Evolutionary conservation across 2,797 vertebrate genomes (phyloP).

Genomic region (Todus mexicanus): DNA sequence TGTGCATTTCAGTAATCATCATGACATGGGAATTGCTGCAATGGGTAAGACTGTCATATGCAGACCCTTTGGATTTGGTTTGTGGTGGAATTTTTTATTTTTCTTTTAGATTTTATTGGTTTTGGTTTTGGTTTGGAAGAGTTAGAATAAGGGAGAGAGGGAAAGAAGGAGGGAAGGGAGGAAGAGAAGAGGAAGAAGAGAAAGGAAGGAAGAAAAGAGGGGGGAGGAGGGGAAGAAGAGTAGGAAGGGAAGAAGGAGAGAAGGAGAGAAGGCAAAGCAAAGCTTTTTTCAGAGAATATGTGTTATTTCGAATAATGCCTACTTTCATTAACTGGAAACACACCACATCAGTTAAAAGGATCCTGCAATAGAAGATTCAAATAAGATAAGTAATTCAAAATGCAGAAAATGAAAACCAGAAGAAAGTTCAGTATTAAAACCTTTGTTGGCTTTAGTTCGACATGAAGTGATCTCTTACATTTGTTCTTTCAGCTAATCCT

Average conservation of each 20-base stretch:
- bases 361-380: background rate
- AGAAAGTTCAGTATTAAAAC: constrained; percentile 25
- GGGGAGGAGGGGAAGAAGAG: background rate
- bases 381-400: constrained; percentile 29
- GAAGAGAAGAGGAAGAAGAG: background rate
- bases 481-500: constrained; percentile 49
- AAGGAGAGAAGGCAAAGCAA: background rate
- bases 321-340: constrained; percentile 15
- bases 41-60: background rate
- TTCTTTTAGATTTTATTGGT: background rate
- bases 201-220: background rate
- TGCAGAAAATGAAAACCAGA: constrained; percentile 49
- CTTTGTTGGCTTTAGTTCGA: constrained; percentile 11
- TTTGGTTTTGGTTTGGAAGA: background rate
- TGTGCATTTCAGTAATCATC: background rate
- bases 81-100: background rate
- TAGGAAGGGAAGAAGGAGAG: background rate
- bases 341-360: background rate
- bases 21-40: background rate
- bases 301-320: background rate
- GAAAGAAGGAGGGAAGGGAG: background rate
- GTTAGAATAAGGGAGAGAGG: background rate
- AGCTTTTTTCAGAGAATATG: background rate
- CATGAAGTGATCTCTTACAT: constrained; percentile 7
- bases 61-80: background rate